A percentile compares a stretch with the other conserved stretches of the same genome.
Conservation (phyloP, 2,797 vertebrate genomes). For the Dendrocincla fuliginosa region DNA sequence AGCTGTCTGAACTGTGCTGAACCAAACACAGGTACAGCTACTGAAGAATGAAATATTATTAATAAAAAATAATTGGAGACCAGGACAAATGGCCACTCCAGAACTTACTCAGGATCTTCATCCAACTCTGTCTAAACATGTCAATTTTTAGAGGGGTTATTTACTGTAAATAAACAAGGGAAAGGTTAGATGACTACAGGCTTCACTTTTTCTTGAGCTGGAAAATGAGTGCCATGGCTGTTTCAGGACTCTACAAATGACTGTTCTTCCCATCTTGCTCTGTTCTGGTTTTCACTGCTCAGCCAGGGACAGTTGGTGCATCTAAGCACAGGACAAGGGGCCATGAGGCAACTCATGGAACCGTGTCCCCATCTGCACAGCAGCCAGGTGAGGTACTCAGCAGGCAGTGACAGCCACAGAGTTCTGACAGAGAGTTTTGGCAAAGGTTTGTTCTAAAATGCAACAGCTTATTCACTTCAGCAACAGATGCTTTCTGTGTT, state of each 20-base stretch:
- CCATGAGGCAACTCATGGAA: background rate
- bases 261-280: background rate
- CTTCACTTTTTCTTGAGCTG: background rate
- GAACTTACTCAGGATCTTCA: background rate
- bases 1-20: background rate
- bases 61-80: background rate
- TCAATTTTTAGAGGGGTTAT: background rate
- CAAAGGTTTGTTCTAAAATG: background rate
- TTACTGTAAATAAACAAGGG: background rate
- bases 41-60: background rate
- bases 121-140: background rate
- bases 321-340: background rate
- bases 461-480: background rate
- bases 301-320: background rate
- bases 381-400: background rate
- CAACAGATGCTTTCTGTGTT: background rate
- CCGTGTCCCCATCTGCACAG: fast-evolving
- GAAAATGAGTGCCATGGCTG: background rate
- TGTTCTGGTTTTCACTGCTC: background rate
- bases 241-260: background rate
- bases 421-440: background rate
- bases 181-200: background rate
- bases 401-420: fast-evolving
- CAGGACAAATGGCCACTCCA: background rate
- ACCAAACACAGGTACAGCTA: background rate